A percentile compares a stretch with the other conserved stretches of the same genome.
These are phyloP conservation scores for Trinorchestia longiramus DNA, from an alignment of 1,140 invertebrate genomes.

Conservation along the genomic window DNA sequence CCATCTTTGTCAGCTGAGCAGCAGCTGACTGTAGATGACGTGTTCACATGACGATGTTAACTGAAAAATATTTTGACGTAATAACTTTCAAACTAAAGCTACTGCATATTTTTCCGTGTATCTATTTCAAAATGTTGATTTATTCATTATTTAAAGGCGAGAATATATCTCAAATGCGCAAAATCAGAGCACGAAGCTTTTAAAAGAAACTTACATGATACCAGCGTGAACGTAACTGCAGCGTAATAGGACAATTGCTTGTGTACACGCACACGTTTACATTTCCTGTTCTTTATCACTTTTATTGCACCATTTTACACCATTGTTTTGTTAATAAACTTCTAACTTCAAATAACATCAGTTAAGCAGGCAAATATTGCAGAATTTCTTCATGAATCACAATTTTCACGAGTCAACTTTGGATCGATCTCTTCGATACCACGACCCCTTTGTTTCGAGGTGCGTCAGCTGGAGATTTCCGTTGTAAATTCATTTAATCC, in stretches of 20 bases:
- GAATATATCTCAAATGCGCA: background rate
- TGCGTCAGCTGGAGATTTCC: background rate
- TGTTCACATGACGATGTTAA: background rate
- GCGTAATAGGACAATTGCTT: background rate
- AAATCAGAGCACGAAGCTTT: background rate
- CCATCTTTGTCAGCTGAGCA: background rate
- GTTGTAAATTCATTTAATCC: background rate
- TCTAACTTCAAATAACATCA: background rate
- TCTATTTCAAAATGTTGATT: too few relatives aligned
- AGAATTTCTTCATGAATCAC: background rate
- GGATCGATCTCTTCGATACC: slow-evolving; percentile 2
- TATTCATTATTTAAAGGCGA: too few relatives aligned
- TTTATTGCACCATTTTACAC: background rate
- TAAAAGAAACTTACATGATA: background rate
- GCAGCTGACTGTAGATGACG: background rate
- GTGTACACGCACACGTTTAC: background rate
- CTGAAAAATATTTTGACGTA: background rate
- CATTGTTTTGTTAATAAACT: background rate
- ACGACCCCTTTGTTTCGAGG: background rate
- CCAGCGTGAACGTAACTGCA: background rate
- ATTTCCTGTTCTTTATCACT: background rate
- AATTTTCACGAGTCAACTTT: background rate
- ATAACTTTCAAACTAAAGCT: background rate
- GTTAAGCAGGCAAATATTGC: background rate
- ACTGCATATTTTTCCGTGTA: too few relatives aligned